These are phyloP conservation scores for Mus caroli DNA, from an alignment of 2,797 vertebrate species.

Conservation along the genomic window DNA sequence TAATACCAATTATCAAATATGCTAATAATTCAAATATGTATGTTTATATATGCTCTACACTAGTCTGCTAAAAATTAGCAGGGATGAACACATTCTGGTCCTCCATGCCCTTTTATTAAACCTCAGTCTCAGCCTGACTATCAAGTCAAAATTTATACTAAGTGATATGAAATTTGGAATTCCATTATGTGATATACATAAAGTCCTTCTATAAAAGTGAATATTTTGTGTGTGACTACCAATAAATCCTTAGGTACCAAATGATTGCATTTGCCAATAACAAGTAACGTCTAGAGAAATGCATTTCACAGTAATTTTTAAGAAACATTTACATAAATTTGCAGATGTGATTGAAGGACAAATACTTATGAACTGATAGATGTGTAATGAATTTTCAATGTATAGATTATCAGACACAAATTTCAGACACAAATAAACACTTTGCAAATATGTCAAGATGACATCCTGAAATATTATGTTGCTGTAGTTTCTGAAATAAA, in stretches of 20 bases:
- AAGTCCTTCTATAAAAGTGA: no score
- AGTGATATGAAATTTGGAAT: no score
- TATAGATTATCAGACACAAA: background rate
- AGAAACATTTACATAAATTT: background rate
- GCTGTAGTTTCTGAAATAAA: background rate
- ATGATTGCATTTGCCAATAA: no score
- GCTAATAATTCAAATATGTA: background rate
- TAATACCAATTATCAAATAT: background rate
- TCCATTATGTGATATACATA: no score
- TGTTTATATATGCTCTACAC: no score
- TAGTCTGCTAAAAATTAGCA: no score
- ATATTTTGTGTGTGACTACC: no score
- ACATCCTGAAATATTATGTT: background rate
- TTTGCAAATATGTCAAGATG: background rate
- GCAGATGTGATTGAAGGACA: background rate
- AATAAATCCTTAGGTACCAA: no score
- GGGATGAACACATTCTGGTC: no score
- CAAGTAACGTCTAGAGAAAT: background rate
- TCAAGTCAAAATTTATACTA: no score
- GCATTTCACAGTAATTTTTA: background rate
- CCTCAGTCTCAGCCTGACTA: no score
- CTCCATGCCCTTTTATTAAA: no score
- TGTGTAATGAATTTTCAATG: background rate
- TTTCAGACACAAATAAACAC: conserved; percentile 5
- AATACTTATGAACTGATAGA: background rate